These are phyloP conservation scores for Collichthys lucidus DNA, from an alignment of 2,113 vertebrate species.

Conservation along the genomic window DNA sequence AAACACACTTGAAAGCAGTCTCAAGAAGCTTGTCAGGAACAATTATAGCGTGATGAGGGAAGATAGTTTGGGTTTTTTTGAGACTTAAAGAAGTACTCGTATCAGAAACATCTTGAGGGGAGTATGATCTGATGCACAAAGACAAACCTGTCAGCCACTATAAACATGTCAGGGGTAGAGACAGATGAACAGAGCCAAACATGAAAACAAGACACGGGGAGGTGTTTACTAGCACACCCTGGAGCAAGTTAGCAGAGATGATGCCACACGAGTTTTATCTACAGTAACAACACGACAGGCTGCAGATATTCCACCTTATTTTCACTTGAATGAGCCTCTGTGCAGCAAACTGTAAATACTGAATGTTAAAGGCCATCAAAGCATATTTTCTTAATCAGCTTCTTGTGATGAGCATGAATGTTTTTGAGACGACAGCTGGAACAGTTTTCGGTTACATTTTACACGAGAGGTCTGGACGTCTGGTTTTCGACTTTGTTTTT, in stretches of 20 bases:
- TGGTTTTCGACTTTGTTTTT: neutral
- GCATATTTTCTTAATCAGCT: neutral
- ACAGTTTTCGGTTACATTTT: neutral
- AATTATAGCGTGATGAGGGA: neutral
- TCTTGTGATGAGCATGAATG: neutral
- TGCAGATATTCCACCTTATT: neutral
- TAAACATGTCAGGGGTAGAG: neutral
- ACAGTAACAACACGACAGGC: neutral
- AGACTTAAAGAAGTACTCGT: neutral
- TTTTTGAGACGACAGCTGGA: neutral
- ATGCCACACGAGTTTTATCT: neutral
- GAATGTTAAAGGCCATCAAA: neutral
- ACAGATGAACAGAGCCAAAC: neutral
- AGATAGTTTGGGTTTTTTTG: neutral
- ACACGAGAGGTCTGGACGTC: neutral
- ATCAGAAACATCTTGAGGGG: neutral
- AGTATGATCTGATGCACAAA: neutral
- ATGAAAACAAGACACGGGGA: neutral
- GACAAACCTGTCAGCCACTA: neutral
- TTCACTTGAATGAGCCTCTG: neutral
- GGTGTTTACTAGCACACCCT: neutral
- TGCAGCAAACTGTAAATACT: neutral
- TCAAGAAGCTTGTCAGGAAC: neutral
- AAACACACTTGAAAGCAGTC: neutral
- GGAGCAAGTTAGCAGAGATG: neutral